phyloP scores from a whole-genome alignment of 1,140 invertebrate genomes.

The Scaptomyza hsui region DNA sequence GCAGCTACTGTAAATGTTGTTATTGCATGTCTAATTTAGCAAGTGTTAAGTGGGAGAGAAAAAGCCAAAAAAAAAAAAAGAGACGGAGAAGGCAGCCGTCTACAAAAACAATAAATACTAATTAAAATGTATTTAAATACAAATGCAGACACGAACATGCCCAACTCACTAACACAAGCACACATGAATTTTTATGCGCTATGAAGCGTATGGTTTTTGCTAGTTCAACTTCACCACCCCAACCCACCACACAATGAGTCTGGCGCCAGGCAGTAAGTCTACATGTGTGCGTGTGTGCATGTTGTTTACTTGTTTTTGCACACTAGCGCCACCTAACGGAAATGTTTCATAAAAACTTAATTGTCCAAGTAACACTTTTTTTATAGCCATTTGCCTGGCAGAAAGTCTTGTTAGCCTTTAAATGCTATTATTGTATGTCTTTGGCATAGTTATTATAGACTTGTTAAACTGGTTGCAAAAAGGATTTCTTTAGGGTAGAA shows the following conservation, averaged over 20 bases:
- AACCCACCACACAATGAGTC: slow-evolving; percentile 11
- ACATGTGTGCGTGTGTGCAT: slow-evolving; percentile 40
- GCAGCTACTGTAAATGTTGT: slow-evolving; percentile 34
- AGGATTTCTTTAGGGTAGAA: background rate
- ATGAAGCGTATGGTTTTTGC: slow-evolving; percentile 48
- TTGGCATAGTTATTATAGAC: slow-evolving; percentile 50
- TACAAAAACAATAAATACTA: slow-evolving; percentile 76
- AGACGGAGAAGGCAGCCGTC: slow-evolving; percentile 29
- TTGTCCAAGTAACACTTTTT: slow-evolving; percentile 77
- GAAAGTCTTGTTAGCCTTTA: slow-evolving; percentile 39
- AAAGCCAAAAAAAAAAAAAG: background rate
- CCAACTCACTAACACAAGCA: slow-evolving; percentile 6
- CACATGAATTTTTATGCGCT: slow-evolving; percentile 49
- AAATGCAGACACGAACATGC: slow-evolving; percentile 59
- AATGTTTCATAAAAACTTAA: slow-evolving; percentile 81
- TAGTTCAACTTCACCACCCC: slow-evolving; percentile 1
- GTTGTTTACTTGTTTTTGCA: slow-evolving; percentile 59
- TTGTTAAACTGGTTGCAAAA: slow-evolving; percentile 1
- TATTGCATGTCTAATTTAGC: slow-evolving; percentile 79
- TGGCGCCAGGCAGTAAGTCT: slow-evolving; percentile 33
- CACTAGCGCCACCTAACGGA: slow-evolving; percentile 72
- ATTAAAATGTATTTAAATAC: slow-evolving; percentile 80
- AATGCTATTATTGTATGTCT: slow-evolving; percentile 33
- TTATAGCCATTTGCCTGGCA: slow-evolving; percentile 27
- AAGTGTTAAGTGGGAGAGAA: slow-evolving; percentile 57